Conservation (phyloP, 2,797 vertebrate genomes). For the Leuciscus waleckii region DNA sequence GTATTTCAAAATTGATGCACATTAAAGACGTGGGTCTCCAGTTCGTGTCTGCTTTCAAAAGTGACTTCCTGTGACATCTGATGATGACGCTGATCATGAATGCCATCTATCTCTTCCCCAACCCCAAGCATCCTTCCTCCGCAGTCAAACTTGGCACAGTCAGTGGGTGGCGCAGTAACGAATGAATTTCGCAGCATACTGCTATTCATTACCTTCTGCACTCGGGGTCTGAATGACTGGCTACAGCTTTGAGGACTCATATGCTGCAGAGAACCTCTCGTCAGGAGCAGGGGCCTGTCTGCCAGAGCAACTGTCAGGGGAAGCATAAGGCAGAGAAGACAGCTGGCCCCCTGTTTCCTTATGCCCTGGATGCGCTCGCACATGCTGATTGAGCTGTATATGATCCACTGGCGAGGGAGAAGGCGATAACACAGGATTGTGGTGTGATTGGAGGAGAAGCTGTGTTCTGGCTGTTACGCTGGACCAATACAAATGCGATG, state of each 20-base stretch:
- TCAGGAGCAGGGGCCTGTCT: constrained; percentile 51
- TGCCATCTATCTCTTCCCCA: constrained; percentile 5
- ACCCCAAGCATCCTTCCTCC: constrained; percentile 62
- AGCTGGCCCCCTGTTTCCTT: constrained; percentile 68
- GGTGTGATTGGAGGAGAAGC: constrained; percentile 27
- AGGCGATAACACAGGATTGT: constrained; percentile 28
- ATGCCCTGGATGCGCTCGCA: constrained; percentile 49
- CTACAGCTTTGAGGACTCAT: constrained; percentile 56
- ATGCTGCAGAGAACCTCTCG: constrained; percentile 56
- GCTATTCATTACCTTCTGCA: constrained; percentile 74
- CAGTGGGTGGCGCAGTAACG: constrained; percentile 65
- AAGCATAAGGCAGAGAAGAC: constrained; percentile 72
- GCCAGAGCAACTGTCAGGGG: constrained; percentile 69
- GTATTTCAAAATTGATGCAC: constrained; percentile 9
- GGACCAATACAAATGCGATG: constrained; percentile 31
- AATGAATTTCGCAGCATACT: constrained; percentile 66
- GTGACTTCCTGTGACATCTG: constrained; percentile 43
- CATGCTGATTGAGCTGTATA: constrained; percentile 69
- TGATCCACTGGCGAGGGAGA: constrained; percentile 52
- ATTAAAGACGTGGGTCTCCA: constrained; percentile 5
- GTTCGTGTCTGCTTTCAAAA: constrained; percentile 28
- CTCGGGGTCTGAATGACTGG: constrained; percentile 64
- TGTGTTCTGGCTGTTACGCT: neutral
- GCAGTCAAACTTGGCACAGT: constrained; percentile 63
- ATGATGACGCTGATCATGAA: constrained; percentile 43